Base-by-base conservation (phyloP, 2,888 invertebrate genomes). In the Myopa tessellatipennis region DNA sequence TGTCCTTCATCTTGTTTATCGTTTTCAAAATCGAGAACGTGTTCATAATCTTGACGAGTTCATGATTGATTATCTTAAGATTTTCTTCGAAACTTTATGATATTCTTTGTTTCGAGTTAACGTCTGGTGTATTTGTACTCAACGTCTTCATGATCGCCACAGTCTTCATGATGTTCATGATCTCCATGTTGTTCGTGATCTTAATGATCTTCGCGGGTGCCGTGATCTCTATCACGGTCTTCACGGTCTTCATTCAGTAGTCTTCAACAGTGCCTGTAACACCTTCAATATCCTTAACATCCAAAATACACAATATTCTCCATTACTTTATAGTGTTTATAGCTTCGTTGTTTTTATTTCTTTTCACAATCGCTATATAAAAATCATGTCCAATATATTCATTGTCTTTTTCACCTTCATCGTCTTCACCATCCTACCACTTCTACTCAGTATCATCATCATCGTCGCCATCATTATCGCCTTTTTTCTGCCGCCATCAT, bases 401-500 rank as follows among this genome's bases (percentile, higher is more conserved):
- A 76, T 12, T 45, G 45, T 8, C 10, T 45, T 45, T 45, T 10
- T 45, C 40, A 40, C 55, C 26, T 63, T 73, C 63, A 65, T 63
- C 38, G 38, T 26, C 36, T 34, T 38, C 69, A 38, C 55, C 74
- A 5, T 70, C 72, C 65, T 68, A 6, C 10, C 55, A 36, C 60
- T 34, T 50, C 14, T 60, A 40, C 52, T 26, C 2, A 26, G 26
- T 26, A 26, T 26, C 26, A 26, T 26, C 26, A 26, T 26, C 26
- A 26, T 26, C 26, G 26, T 26, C 26, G 40, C 72, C 63, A 55
- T 63, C 38, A 40, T 26, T 34, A 26, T 38, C 65, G 16, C 58
- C 71, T 1, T 71, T 68, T 67, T 68, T 10, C 7, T 58, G 34
- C 34, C 61, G 18, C 74, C 78, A 74, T 80, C 80, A 83, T 83